phyloP scores from a whole-genome alignment of 2,888 invertebrate species.

The Steinernema scapterisci region DNA sequence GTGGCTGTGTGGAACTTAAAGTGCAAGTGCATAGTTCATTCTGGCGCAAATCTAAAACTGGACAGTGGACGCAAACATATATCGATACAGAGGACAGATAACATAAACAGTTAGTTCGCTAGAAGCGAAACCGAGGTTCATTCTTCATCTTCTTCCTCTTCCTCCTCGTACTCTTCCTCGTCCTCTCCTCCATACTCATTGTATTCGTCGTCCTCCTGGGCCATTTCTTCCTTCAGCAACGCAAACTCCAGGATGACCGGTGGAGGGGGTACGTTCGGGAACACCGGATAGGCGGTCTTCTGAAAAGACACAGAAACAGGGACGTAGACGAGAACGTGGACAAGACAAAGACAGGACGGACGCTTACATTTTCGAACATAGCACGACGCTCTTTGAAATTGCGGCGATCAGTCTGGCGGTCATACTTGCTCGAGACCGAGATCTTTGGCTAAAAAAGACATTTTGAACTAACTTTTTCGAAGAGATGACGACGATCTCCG shows the following conservation, averaged over 20 bases:
- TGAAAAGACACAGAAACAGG: slow-evolving; percentile 39
- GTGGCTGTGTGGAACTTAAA: background rate
- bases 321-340: background rate
- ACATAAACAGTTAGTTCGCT: slow-evolving; percentile 16
- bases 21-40: background rate
- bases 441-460: slow-evolving; percentile 43
- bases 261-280: slow-evolving; percentile 66
- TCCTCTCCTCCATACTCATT: slow-evolving; percentile 47
- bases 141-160: slow-evolving; percentile 38
- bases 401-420: slow-evolving; percentile 93
- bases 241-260: slow-evolving; percentile 57
- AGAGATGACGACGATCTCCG: slow-evolving; percentile 50
- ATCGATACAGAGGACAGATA: background rate
- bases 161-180: slow-evolving; percentile 44
- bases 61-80: background rate
- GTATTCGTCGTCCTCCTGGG: slow-evolving; percentile 53
- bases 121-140: too few species aligned
- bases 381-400: slow-evolving; percentile 65
- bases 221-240: slow-evolving; percentile 34
- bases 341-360: background rate
- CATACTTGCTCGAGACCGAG: slow-evolving; percentile 92
- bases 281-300: slow-evolving; percentile 62
- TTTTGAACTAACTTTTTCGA: slow-evolving; percentile 43
- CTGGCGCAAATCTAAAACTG: background rate
- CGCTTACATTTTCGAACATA: slow-evolving; percentile 63